Base-by-base conservation (phyloP, 2,113 vertebrate species). In the Otolemur garnettii region DNA sequence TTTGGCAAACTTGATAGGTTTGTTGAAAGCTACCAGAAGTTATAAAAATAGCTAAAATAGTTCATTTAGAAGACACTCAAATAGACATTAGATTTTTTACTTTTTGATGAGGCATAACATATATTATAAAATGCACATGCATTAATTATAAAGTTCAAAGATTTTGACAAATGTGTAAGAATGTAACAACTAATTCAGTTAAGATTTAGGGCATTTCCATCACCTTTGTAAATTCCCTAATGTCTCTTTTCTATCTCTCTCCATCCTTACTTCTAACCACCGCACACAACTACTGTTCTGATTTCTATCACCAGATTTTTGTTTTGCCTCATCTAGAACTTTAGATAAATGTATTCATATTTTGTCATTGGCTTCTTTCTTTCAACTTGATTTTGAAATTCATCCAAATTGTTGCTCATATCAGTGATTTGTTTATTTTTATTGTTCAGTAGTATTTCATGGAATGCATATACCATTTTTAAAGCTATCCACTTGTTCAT, bases 21-120 rank as follows among this genome's bases (percentile, higher is more conserved):
- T 85, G 45, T 11, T 28, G 45, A 57, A 77, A 87, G 79, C n/a
- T 86, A 81, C 42, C 72, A 95, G 68, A 85, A 91, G 18, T 95
- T 80, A 53, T 62, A 75, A 71, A 93, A 28, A 59, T 55, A 15
- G 11, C 26, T 53, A 72, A 86, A 93, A 87, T 57, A 15, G 35
- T 68, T 24, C 35, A 83, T 90, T 93, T 53, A 77, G 30, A 78
- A 21, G 81, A 78, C 30, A 95, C 26, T 82, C 59, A 72, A 78
- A 50, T 35, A 79, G 21, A 87, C 71, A 53, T 53, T 84, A 33
- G 8, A 53, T 60, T 90, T 90, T 90, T 90, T 62, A 87, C 75
- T 71, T 57, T 92, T 94, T 90, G 74, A 69, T 90, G 64, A 74
- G 6, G 24, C 83, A n/a, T 79, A 90, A 62, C n/a, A 64, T 14